phyloP scores from a whole-genome alignment of 2,888 invertebrate genomes.

The Zaprionus obscuricornis region DNA sequence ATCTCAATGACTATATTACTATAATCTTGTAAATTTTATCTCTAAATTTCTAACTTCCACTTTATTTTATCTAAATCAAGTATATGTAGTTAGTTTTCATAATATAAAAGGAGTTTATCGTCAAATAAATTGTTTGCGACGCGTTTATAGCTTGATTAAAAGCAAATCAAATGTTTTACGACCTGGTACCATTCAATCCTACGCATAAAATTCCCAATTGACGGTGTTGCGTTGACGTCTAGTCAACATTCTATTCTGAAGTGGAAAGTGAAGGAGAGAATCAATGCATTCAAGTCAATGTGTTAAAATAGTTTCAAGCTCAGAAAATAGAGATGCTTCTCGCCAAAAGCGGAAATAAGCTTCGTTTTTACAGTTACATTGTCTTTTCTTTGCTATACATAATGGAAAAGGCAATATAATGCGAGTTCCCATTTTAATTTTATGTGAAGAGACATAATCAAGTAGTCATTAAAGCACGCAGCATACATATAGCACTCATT shows the following conservation, averaged over 20 bases:
- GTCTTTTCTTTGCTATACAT: constrained; percentile 34
- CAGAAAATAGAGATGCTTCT: constrained; percentile 68
- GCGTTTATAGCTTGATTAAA: constrained; percentile 58
- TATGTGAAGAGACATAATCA: constrained; percentile 52
- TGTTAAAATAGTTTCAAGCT: constrained; percentile 35
- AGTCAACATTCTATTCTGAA: constrained; percentile 40
- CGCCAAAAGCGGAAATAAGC: constrained; percentile 59
- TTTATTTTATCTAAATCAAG: too few species aligned
- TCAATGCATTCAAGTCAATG: constrained; percentile 28
- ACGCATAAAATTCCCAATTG: constrained; percentile 37
- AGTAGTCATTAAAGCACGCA: constrained; percentile 62
- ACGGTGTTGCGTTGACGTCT: constrained; percentile 39
- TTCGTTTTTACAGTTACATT: constrained; percentile 46
- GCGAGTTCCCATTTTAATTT: constrained; percentile 37
- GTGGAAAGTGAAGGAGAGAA: constrained; percentile 1
- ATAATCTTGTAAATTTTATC: too few species aligned
- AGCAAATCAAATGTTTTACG: constrained; percentile 58
- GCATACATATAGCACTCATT: constrained; percentile 1
- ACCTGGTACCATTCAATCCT: constrained; percentile 17
- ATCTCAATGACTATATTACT: too few species aligned
- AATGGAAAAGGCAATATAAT: too few species aligned
- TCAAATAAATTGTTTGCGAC: constrained; percentile 63
- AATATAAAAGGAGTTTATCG: too few species aligned
- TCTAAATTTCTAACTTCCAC: too few species aligned
- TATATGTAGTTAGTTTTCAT: too few species aligned